Conservation (phyloP, 2,113 vertebrate genomes). For the Thalassoma bifasciatum region DNA sequence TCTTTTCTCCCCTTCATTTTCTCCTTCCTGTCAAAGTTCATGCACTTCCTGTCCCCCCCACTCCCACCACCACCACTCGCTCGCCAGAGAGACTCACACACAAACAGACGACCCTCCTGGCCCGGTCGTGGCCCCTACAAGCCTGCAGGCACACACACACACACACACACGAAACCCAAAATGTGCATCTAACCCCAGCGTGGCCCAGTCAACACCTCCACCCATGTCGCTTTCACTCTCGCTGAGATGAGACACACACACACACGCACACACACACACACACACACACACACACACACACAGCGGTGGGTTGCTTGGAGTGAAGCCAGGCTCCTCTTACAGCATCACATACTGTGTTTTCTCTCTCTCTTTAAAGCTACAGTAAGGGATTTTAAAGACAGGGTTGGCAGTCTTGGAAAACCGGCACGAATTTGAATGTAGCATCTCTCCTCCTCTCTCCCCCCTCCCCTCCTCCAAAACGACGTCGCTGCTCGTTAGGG, state of each 20-base stretch:
- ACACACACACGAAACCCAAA: constrained; percentile 16
- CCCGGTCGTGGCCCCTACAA: constrained; percentile 84
- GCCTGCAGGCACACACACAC: constrained; percentile 10
- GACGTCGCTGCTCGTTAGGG: too few species aligned
- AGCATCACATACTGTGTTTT: neutral
- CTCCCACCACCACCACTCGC: too few species aligned
- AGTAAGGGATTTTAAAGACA: too few species aligned
- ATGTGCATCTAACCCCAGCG: constrained; percentile 50
- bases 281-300: constrained; percentile 34
- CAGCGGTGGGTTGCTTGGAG: constrained; percentile 45
- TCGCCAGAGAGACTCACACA: constrained; percentile 33
- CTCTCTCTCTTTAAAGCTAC: too few species aligned
- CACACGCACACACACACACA: too few species aligned
- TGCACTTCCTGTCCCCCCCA: constrained; percentile 75
- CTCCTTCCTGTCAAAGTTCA: constrained; percentile 78
- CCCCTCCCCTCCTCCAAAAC: too few species aligned
- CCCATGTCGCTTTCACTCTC: constrained; percentile 63
- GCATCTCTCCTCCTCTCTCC: too few species aligned
- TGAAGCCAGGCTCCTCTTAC: constrained; percentile 53
- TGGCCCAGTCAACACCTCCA: constrained; percentile 67
- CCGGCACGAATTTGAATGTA: too few species aligned
- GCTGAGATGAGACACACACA: constrained; percentile 60
- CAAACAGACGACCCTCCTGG: constrained; percentile 51
- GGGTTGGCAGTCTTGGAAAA: too few species aligned
- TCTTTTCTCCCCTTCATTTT: constrained; percentile 62